These are phyloP conservation scores for Coendou prehensilis DNA, from an alignment of 2,797 vertebrate species.

Conservation along the genomic window DNA sequence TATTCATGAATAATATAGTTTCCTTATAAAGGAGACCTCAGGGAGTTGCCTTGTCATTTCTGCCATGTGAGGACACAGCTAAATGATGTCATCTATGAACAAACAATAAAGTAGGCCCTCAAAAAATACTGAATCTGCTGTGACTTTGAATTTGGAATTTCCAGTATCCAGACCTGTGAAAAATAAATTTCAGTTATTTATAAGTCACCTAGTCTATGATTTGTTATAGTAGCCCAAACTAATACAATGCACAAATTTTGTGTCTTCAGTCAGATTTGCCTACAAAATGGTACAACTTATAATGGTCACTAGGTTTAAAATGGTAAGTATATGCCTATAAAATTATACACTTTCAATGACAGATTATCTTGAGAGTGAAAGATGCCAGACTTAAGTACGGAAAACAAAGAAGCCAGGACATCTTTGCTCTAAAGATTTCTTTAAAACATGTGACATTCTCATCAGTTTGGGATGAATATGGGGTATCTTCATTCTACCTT, in stretches of 20 bases:
- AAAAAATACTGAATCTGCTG: not conserved
- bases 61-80: not conserved
- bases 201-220: not conserved
- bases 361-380: conserved; percentile 25
- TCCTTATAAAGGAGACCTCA: not conserved
- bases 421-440: not conserved
- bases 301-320: conserved; percentile 32
- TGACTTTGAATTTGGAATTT: not conserved
- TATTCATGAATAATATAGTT: not conserved
- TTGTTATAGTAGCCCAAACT: not conserved
- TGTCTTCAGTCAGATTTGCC: conserved; percentile 16
- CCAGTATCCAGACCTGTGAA: not conserved
- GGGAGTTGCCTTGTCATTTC: not conserved
- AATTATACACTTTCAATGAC: conserved; percentile 11
- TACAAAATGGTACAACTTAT: conserved; percentile 15
- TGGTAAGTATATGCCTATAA: conserved; percentile 43
- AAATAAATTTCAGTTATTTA: conserved; percentile 2
- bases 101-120: not conserved
- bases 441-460: not conserved
- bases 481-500: not conserved
- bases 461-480: conserved; percentile 1
- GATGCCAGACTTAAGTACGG: not conserved
- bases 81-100: not conserved
- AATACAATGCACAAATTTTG: not conserved
- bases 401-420: not conserved